phyloP scores from a whole-genome alignment of 2,888 invertebrate species.

The Sinhomidia bicolor region DNA sequence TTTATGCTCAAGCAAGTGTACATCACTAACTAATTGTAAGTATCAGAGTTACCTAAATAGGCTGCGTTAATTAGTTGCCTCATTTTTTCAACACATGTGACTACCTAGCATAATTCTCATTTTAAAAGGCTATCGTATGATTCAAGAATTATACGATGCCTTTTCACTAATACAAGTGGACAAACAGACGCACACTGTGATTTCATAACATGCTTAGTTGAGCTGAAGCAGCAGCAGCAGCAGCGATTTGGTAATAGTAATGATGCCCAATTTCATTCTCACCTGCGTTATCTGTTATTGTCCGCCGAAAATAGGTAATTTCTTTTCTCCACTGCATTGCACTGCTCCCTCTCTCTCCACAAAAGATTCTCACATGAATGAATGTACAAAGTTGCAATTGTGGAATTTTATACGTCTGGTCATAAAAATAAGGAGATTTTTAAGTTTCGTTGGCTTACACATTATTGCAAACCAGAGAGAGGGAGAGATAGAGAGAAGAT shows the following conservation, averaged over 20 bases:
- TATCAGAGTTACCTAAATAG: no score
- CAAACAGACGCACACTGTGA: background rate
- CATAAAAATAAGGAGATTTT: constrained; percentile 7
- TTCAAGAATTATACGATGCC: no score
- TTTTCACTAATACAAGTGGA: no score
- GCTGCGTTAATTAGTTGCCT: no score
- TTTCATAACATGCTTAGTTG: background rate
- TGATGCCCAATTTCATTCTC: constrained; percentile 62
- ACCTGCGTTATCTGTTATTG: constrained; percentile 51
- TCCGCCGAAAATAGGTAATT: background rate
- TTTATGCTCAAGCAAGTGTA: no score
- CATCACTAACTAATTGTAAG: no score
- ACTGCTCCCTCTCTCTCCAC: background rate
- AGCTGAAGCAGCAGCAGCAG: background rate
- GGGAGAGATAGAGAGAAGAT: background rate
- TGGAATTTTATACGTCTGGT: constrained; percentile 28
- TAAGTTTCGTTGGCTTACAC: background rate
- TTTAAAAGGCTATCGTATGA: no score
- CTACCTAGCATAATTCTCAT: no score
- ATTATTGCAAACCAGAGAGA: background rate
- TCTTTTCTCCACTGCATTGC: no score
- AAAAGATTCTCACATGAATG: background rate
- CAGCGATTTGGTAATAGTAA: no score
- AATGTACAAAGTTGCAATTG: constrained; percentile 2
- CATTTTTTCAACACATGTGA: no score